A percentile compares a stretch with the other conserved stretches of the same genome.
phyloP scores from a whole-genome alignment of 2,113 vertebrate genomes.

The Mus spicilegus region DNA sequence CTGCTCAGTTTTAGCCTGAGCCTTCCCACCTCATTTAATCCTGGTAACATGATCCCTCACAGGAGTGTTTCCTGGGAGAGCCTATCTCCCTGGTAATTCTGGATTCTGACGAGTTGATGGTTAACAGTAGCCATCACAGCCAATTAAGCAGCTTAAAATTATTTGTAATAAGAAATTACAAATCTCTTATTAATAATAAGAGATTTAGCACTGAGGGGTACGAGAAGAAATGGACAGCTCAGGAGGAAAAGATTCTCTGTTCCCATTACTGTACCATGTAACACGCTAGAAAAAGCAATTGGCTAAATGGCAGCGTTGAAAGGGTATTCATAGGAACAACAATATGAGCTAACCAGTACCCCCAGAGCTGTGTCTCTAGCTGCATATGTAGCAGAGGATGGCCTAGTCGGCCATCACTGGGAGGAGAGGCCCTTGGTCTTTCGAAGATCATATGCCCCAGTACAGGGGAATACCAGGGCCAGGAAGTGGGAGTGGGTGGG shows the following conservation, averaged over 20 bases:
- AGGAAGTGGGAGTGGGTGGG: no score
- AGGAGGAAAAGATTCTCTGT: neutral
- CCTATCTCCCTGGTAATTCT: neutral
- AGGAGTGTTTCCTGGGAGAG: neutral
- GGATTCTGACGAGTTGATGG: neutral
- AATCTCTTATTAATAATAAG: neutral
- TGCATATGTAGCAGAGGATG: no score
- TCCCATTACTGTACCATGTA: neutral
- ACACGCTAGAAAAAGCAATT: neutral
- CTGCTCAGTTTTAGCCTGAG: neutral
- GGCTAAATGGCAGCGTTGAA: neutral
- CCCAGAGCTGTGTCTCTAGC: no score
- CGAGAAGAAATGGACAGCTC: neutral
- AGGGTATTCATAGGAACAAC: no score
- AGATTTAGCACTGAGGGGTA: neutral
- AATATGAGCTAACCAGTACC: no score
- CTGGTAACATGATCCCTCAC: neutral
- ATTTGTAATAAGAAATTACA: neutral
- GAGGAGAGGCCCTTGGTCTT: no score
- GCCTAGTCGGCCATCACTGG: no score
- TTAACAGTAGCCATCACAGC: neutral
- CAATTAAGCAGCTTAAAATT: neutral
- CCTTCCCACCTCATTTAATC: neutral
- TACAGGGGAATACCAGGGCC: no score
- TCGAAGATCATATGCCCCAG: no score